These are phyloP conservation scores for Gobiocypris rarus DNA, from an alignment of 2,113 vertebrate genomes.

Conservation along the genomic window DNA sequence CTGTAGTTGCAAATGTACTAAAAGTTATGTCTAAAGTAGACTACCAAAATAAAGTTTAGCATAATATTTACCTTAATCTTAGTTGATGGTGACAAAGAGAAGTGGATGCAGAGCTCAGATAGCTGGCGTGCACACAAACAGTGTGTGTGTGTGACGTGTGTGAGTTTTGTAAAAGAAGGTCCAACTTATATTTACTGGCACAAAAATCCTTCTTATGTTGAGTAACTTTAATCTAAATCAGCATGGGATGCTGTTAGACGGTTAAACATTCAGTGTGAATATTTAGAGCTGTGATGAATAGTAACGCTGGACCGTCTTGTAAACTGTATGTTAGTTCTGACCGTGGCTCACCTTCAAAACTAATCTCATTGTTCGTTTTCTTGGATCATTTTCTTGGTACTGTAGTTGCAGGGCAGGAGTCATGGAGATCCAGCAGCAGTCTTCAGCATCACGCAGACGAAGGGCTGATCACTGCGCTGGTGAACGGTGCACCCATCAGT, in stretches of 20 bases:
- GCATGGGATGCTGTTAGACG: neutral
- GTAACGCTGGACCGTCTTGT: neutral
- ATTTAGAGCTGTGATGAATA: neutral
- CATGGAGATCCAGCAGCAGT: slow-evolving; percentile 55
- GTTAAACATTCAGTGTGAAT: neutral
- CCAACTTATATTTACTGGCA: neutral
- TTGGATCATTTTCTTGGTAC: neutral
- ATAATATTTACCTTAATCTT: too few species aligned
- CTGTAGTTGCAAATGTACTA: too few species aligned
- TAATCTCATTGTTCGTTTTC: neutral
- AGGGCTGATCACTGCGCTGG: slow-evolving; percentile 40
- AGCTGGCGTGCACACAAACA: neutral
- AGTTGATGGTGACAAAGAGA: neutral
- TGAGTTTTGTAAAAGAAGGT: neutral
- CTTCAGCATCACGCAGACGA: slow-evolving; percentile 45
- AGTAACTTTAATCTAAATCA: neutral
- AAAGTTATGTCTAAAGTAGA: too few species aligned
- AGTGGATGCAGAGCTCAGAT: neutral
- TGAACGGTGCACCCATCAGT: slow-evolving; percentile 53
- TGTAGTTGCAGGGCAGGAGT: slow-evolving; percentile 47
- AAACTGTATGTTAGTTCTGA: neutral
- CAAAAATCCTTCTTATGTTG: neutral
- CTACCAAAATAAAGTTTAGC: too few species aligned
- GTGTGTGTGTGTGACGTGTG: neutral
- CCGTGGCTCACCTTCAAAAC: neutral